Conservation (phyloP, 2,113 vertebrate genomes). For the Terrapene triunguis region DNA sequence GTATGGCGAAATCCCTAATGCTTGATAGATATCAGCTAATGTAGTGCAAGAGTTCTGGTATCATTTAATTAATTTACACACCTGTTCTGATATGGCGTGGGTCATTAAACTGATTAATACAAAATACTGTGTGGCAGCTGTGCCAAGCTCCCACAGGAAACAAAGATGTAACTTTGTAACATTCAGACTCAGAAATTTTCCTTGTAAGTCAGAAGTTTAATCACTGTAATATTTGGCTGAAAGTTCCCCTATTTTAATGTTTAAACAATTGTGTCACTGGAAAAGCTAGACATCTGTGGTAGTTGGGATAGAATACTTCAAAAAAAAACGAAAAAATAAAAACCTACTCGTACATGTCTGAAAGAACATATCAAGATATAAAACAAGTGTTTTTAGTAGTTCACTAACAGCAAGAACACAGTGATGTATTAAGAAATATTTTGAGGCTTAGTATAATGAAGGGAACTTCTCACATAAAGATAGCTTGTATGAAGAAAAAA, state of each 20-base stretch:
- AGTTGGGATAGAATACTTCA: not conserved
- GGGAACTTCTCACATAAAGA: not conserved
- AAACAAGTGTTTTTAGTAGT: not conserved
- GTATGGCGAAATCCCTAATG: slow-evolving; percentile 69
- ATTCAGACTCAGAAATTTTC: not conserved
- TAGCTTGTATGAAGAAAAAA: not conserved
- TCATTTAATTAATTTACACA: not conserved
- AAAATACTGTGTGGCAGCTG: not conserved
- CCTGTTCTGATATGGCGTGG: not conserved
- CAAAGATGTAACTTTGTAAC: not conserved
- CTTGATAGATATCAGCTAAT: not conserved
- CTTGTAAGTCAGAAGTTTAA: not conserved
- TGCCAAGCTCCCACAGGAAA: not conserved
- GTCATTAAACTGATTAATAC: not conserved
- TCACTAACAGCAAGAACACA: not conserved
- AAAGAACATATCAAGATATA: not conserved
- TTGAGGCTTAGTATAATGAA: not conserved
- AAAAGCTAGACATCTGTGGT: not conserved
- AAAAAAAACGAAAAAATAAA: not conserved
- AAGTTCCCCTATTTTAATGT: not conserved
- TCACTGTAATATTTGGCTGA: not conserved
- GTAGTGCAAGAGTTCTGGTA: not conserved
- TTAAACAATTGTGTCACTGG: not conserved
- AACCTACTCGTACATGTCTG: not conserved
- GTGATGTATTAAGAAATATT: not conserved